Evolutionary conservation across 2,888 invertebrate genomes (phyloP).

Genomic region (Caenorhabditis angaria): DNA sequence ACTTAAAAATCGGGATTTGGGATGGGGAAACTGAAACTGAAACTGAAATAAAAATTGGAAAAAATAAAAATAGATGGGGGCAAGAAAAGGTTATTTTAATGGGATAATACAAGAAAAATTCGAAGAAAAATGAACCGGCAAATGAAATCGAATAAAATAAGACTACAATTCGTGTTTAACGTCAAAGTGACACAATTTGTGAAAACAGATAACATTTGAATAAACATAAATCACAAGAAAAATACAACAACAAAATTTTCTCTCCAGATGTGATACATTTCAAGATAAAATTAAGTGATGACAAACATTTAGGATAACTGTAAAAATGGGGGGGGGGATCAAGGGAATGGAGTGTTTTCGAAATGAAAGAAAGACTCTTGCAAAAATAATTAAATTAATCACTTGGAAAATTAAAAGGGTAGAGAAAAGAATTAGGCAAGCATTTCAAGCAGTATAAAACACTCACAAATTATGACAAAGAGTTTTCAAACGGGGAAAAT

Average conservation of each 20-base stretch:
- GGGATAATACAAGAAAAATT: slow-evolving; percentile 9
- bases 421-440: neutral
- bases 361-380: slow-evolving; percentile 1
- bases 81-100: slow-evolving; percentile 35
- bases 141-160: slow-evolving; percentile 35
- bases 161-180: slow-evolving; percentile 43
- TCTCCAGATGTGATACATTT: slow-evolving; percentile 4
- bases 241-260: slow-evolving; percentile 1
- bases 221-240: neutral
- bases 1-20: slow-evolving; percentile 1
- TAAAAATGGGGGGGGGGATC: neutral
- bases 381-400: neutral
- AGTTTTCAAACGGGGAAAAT: slow-evolving; percentile 5
- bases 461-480: slow-evolving; percentile 1
- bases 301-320: neutral
- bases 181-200: slow-evolving; percentile 19
- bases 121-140: slow-evolving; percentile 34
- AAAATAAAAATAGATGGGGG: slow-evolving; percentile 20
- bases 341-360: neutral
- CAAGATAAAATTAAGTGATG: slow-evolving; percentile 4
- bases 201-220: neutral
- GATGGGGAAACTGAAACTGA: neutral
- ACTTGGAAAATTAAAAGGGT: neutral
- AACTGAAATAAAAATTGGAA: slow-evolving; percentile 13
- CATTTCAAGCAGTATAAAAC: slow-evolving; percentile 2